phyloP scores from a whole-genome alignment of 2,113 vertebrate species.

The Cettia cetti region DNA sequence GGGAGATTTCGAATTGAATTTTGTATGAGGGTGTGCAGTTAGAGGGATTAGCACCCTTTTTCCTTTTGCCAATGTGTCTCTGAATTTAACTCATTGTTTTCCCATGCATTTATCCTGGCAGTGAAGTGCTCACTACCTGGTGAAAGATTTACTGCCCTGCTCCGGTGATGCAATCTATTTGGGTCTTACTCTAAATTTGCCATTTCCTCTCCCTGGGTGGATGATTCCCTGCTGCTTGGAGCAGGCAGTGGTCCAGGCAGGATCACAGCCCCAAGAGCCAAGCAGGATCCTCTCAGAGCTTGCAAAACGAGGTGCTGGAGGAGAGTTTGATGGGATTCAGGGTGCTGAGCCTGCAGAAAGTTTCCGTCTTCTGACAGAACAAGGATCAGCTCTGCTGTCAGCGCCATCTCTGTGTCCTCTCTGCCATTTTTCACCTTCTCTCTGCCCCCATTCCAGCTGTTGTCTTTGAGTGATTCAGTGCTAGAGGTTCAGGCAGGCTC shows the following conservation, averaged over 20 bases:
- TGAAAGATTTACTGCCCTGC: not conserved
- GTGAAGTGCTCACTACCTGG: not conserved
- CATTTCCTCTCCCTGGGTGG: not conserved
- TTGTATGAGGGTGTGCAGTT: not conserved
- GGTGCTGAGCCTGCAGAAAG: not conserved
- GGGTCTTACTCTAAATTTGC: not conserved
- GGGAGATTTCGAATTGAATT: not conserved
- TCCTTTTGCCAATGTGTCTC: not conserved
- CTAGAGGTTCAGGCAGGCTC: slow-evolving; percentile 16
- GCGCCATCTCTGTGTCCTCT: not conserved
- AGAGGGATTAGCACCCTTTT: not conserved
- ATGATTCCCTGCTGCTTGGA: not conserved
- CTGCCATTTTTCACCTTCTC: not conserved
- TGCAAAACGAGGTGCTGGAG: not conserved
- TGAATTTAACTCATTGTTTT: not conserved
- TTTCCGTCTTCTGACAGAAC: not conserved
- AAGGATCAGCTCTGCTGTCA: not conserved
- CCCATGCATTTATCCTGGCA: not conserved
- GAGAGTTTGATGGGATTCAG: not conserved
- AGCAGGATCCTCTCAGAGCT: not conserved
- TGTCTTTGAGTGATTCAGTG: not conserved
- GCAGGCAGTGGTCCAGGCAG: not conserved
- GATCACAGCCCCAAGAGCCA: not conserved
- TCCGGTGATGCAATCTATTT: not conserved
- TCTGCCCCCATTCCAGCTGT: not conserved